These are phyloP conservation scores for Hyphantria cunea DNA, from an alignment of 1,140 invertebrate species.

Conservation along the genomic window DNA sequence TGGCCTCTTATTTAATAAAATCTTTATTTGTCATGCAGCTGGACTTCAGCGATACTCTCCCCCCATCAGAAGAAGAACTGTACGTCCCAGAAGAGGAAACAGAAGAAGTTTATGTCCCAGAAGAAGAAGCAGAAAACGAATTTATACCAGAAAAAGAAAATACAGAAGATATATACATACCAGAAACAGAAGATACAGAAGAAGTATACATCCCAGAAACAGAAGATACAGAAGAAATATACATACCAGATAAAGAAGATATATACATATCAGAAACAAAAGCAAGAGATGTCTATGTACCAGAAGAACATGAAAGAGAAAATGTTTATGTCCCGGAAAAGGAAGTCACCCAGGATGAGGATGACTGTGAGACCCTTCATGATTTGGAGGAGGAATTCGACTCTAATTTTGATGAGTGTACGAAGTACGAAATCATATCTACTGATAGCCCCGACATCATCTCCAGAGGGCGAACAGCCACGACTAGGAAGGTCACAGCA, in stretches of 20 bases:
- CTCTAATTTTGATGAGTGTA: conserved; percentile 66
- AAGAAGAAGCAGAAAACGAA: too few relatives aligned
- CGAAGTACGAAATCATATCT: conserved; percentile 78
- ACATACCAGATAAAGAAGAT: too few relatives aligned
- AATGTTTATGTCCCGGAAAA: conserved; percentile 55
- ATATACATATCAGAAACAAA: too few relatives aligned
- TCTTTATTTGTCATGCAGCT: conserved; percentile 49
- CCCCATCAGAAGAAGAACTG: conserved; percentile 40
- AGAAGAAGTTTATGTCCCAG: too few relatives aligned
- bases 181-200: conserved; percentile 45
- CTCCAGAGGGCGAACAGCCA: conserved; percentile 50
- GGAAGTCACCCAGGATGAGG: conserved; percentile 48
- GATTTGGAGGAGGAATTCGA: conserved; percentile 75
- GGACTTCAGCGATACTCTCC: conserved; percentile 62
- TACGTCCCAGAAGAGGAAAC: too few relatives aligned
- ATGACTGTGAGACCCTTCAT: conserved; percentile 60
- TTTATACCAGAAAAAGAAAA: too few relatives aligned
- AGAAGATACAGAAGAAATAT: too few relatives aligned
- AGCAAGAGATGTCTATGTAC: too few relatives aligned
- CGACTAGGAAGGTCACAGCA: conserved; percentile 58
- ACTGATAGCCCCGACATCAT: conserved; percentile 77
- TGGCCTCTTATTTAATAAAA: too few relatives aligned
- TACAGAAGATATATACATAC: conserved; percentile 39
- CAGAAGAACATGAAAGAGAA: too few relatives aligned
- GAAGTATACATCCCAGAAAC: too few relatives aligned